Conservation (phyloP, 1,140 invertebrate species). For the Pomacea maculata region DNA sequence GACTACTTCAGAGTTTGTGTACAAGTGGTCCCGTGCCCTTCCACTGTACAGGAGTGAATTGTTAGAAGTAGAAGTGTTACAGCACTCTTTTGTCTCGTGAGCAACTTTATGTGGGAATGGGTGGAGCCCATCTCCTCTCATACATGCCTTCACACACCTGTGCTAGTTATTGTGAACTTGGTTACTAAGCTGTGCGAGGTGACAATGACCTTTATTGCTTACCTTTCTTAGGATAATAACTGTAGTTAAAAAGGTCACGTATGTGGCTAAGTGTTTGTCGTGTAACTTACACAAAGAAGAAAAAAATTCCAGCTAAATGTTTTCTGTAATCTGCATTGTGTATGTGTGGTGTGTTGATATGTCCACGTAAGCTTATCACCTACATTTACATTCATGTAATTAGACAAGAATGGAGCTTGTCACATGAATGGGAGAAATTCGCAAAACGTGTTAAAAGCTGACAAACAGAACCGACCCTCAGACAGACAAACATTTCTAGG, state of each 20-base stretch:
- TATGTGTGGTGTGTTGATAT: slow-evolving; percentile 8
- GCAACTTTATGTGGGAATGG: too few species aligned
- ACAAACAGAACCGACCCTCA: too few species aligned
- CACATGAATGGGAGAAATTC: too few species aligned
- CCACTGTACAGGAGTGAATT: too few species aligned
- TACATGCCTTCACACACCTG: not conserved
- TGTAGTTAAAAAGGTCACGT: not conserved
- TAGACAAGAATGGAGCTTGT: too few species aligned
- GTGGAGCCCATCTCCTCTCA: not conserved
- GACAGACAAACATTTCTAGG: too few species aligned
- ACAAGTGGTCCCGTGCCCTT: too few species aligned
- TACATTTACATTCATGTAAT: too few species aligned
- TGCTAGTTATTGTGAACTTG: not conserved
- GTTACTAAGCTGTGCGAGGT: not conserved
- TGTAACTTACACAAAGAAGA: not conserved
- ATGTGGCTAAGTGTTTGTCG: not conserved
- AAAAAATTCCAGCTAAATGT: not conserved
- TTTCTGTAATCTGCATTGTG: not conserved
- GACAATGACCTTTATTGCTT: not conserved
- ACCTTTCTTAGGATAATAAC: not conserved
- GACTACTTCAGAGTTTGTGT: too few species aligned
- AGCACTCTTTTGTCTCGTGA: too few species aligned
- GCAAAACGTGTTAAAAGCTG: too few species aligned
- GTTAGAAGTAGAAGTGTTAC: too few species aligned
- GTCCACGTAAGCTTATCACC: not conserved